Conservation (phyloP, 1,140 invertebrate species). For the Sweltsa coloradensis region DNA sequence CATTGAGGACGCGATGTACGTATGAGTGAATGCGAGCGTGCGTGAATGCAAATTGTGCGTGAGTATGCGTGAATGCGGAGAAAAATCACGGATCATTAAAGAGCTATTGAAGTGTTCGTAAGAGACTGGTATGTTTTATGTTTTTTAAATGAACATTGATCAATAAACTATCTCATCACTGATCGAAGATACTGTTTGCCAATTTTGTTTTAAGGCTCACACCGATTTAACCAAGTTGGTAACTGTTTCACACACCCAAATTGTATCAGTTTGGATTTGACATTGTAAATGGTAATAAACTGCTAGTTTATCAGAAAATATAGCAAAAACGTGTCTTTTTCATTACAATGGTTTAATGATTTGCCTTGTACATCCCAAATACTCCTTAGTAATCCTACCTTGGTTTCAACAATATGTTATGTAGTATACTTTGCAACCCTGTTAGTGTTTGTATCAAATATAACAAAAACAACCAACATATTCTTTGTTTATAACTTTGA, state of each 20-base stretch:
- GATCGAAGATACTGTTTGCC: slow-evolving; percentile 6
- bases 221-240: slow-evolving; percentile 8
- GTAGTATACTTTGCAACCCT: no score
- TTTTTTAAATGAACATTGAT: slow-evolving; percentile 8
- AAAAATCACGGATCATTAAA: no score
- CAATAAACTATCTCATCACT: slow-evolving; percentile 3
- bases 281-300: slow-evolving; percentile 24
- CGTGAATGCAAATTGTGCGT: not conserved
- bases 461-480: no score
- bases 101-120: slow-evolving; percentile 11
- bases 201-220: slow-evolving; percentile 10
- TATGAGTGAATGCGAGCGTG: not conserved
- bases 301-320: slow-evolving; percentile 22
- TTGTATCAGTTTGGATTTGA: slow-evolving; percentile 19
- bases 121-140: slow-evolving; percentile 14
- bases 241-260: slow-evolving; percentile 13
- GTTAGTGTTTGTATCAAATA: no score
- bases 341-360: no score
- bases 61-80: slow-evolving; percentile 6
- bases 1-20: slow-evolving; percentile 13
- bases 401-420: no score
- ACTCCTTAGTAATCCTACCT: no score
- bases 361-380: no score
- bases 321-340: no score
- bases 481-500: no score